Percentiles rank a stretch among this genome's conserved stretches.
These are phyloP conservation scores for Sprattus sprattus DNA, from an alignment of 2,113 vertebrate species.

Conservation along the genomic window DNA sequence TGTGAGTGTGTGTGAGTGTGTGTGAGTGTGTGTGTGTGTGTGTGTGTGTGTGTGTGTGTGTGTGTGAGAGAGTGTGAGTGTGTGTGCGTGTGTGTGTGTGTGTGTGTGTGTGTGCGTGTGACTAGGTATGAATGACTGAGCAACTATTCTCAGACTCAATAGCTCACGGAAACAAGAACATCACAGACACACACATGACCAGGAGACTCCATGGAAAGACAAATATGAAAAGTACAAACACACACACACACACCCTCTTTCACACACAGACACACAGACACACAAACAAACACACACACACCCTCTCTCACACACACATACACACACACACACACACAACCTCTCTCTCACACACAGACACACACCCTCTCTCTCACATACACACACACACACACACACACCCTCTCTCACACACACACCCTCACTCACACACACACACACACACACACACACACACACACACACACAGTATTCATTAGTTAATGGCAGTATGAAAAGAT, in stretches of 20 bases:
- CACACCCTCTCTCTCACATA: background rate
- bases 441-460: too few species aligned
- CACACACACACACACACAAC: background rate
- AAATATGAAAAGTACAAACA: background rate
- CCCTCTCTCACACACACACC: slow-evolving; percentile 15
- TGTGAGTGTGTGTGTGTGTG: too few species aligned
- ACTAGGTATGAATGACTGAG: too few species aligned
- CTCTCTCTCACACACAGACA: background rate
- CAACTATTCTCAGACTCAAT: background rate
- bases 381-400: slow-evolving; percentile 19
- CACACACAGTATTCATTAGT: too few species aligned
- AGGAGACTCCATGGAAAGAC: too few species aligned
- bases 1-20: too few species aligned
- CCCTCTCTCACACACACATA: background rate
- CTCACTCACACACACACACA: too few species aligned
- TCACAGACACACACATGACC: background rate
- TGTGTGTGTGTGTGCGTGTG: too few species aligned
- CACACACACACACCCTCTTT: background rate
- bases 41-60: too few species aligned
- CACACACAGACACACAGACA: slow-evolving; percentile 6
- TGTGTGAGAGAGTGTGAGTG: background rate
- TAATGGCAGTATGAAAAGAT: too few species aligned
- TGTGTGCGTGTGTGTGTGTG: background rate
- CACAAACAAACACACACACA: too few species aligned
- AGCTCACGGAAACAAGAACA: background rate